Evolutionary conservation across 2,113 vertebrate species (phyloP), one percentile per base, ranked within the genome.

Genomic region (Agelaius tricolor): DNA sequence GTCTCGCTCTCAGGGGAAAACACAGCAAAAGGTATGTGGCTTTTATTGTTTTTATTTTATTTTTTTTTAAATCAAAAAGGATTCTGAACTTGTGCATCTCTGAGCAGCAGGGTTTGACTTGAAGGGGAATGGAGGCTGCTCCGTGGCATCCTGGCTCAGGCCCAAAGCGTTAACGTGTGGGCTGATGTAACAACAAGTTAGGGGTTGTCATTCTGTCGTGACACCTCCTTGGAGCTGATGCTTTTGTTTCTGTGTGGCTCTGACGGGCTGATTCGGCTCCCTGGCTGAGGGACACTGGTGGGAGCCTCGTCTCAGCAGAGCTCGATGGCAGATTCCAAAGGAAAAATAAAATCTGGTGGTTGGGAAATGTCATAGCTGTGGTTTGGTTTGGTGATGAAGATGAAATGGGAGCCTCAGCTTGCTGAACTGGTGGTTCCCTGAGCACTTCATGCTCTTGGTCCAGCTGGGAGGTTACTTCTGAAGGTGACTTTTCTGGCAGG

Each of bases 131-230:
- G 2, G 79, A 86, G 81, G 67, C 88, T 93, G 89, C 57, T 96
- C 51, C 0, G 0, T 69, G 72, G 57, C 86, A 80, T 89, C 63
- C 87, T 95, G 92, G 84, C 66, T 92, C 67, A 66, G 87, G 30
- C 75, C 91, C 85, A 67, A 88, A 59, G 30, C 2, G 72, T 89
- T 94, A 93, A 78, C 1, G 26, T 72, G 68, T 93, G 63, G 87
- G 85, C 71, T 94, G 94, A 82, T 92, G 76, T 91, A 96, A 94
- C 84, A 97, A 97, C 91, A 96, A 97, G 97, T 96, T 96, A 97
- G 95, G 75, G 90, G 73, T 35, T 96, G 87, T 90, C 94, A 74
- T 95, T 93, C 84, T 85, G 93, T 94, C 95, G 80, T 96, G 97
- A 97, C 96, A 97, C 96, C 94, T 95, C 94, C 95, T 97, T 78